Evolutionary conservation across 2,888 invertebrate genomes (phyloP).

Genomic region (Diploptera punctata): DNA sequence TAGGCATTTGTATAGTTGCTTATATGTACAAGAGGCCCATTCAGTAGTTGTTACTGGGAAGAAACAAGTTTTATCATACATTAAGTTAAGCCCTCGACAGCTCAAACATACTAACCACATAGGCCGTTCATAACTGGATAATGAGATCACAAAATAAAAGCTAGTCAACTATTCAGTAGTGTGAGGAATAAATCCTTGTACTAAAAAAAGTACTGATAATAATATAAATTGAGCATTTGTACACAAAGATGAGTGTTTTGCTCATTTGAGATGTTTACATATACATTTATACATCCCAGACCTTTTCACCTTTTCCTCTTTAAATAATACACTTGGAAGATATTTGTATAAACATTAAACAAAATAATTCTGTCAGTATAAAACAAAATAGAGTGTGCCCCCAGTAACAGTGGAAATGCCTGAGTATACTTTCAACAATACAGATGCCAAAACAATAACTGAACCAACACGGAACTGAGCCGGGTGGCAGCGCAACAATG

Average conservation of each 20-base stretch:
- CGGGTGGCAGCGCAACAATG: slow-evolving; percentile 31
- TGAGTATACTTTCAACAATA: slow-evolving; percentile 29
- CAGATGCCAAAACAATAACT: slow-evolving; percentile 29
- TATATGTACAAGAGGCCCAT: slow-evolving; percentile 12
- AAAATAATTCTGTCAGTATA: background rate
- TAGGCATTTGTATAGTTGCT: slow-evolving; percentile 30
- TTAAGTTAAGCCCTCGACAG: background rate
- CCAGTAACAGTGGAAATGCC: slow-evolving; percentile 26
- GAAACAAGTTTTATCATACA: background rate
- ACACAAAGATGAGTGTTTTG: no score
- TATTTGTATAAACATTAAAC: slow-evolving; percentile 9
- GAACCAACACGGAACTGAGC: slow-evolving; percentile 29
- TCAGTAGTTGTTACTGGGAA: slow-evolving; percentile 21
- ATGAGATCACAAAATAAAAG: slow-evolving; percentile 16
- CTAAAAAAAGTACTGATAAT: background rate
- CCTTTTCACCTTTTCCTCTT: background rate
- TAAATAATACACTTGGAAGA: slow-evolving; percentile 2
- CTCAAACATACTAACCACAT: background rate
- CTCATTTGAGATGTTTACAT: no score
- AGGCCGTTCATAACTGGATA: slow-evolving; percentile 7
- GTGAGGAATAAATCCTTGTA: background rate
- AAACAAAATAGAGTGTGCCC: background rate
- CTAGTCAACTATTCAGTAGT: background rate
- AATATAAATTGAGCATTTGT: no score
- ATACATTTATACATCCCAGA: background rate